Evolutionary conservation across 2,888 invertebrate genomes (phyloP).

Genomic region (Eumacrocentrus americanus): DNA sequence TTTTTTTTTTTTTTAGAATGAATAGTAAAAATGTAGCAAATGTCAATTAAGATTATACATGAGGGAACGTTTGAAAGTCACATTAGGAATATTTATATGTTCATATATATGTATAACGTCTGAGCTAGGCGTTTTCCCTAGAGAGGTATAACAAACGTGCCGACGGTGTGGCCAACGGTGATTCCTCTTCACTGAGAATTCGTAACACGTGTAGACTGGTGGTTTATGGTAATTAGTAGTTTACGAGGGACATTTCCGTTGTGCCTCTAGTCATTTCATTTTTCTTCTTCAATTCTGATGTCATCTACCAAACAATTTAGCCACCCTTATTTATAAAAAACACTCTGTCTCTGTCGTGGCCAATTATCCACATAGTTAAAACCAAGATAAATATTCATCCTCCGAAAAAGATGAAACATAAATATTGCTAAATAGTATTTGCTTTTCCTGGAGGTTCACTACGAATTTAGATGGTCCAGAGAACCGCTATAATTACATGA

Average conservation of each 20-base stretch:
- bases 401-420: too few relatives aligned
- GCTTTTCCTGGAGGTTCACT: too few relatives aligned
- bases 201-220: conserved; percentile 56
- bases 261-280: conserved; percentile 24
- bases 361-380: too few relatives aligned
- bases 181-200: conserved; percentile 52
- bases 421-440: too few relatives aligned
- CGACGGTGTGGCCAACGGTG: too few relatives aligned
- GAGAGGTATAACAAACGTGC: conserved; percentile 42
- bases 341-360: neutral
- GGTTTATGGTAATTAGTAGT: conserved; percentile 59
- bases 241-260: conserved; percentile 55
- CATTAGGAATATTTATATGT: too few relatives aligned
- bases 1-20: neutral
- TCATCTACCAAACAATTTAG: neutral
- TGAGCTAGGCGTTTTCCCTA: conserved; percentile 44
- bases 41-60: neutral
- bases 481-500: too few relatives aligned
- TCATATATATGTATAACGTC: conserved; percentile 35
- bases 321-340: neutral
- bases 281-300: neutral
- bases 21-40: neutral
- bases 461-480: too few relatives aligned
- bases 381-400: too few relatives aligned
- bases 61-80: neutral